These are phyloP conservation scores for Lepidurus couesii DNA, from an alignment of 1,140 invertebrate genomes.

Conservation along the genomic window DNA sequence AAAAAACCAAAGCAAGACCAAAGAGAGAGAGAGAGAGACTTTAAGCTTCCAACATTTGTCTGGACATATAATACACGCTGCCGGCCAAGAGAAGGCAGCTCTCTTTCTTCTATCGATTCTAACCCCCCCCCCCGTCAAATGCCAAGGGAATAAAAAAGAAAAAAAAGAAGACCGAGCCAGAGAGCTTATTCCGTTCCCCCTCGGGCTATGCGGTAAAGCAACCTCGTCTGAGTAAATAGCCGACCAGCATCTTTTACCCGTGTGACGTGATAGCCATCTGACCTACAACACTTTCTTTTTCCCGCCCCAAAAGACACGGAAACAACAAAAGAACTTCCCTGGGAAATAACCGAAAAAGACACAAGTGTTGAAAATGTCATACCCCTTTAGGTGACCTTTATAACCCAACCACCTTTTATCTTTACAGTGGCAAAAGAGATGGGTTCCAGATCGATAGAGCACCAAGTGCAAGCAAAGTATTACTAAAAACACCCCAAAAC, in stretches of 20 bases:
- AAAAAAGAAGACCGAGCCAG: not conserved
- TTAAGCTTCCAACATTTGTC: slow-evolving; percentile 19
- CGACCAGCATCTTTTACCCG: not conserved
- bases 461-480: no score
- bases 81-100: not conserved
- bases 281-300: not conserved
- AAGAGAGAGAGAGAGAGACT: not conserved
- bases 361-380: not conserved
- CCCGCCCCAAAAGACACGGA: not conserved
- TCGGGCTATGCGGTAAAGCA: slow-evolving; percentile 8
- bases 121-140: not conserved
- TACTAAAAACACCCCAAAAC: no score
- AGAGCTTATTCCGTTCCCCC: not conserved
- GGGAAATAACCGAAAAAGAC: not conserved
- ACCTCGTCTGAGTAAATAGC: slow-evolving; percentile 19
- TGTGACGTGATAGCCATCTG: slow-evolving; percentile 15
- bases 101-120: slow-evolving; percentile 11
- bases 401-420: no score
- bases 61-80: slow-evolving; percentile 5
- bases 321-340: not conserved
- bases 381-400: no score
- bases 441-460: no score
- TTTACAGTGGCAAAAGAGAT: no score
- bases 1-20: not conserved
- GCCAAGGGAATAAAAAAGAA: not conserved